These are phyloP conservation scores for Anoura caudifer DNA, from an alignment of 2,113 vertebrate species.

Conservation along the genomic window DNA sequence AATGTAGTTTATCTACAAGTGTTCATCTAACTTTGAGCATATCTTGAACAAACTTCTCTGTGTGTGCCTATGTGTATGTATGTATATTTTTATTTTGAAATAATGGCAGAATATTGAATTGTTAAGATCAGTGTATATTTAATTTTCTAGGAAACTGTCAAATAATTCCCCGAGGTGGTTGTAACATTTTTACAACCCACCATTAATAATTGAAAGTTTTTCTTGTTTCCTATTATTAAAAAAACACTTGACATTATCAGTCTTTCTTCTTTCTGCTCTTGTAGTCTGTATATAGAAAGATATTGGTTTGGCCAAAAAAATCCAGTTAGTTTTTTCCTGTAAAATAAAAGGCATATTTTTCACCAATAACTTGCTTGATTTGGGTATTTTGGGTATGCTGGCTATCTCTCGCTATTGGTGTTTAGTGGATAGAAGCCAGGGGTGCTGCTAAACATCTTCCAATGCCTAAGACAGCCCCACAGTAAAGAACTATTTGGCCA, in stretches of 20 bases:
- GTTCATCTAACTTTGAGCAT: not conserved
- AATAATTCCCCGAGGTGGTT: not conserved
- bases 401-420: too few species aligned
- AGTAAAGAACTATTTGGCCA: too few species aligned
- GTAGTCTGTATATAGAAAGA: not conserved
- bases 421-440: too few species aligned
- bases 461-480: too few species aligned
- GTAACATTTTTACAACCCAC: not conserved
- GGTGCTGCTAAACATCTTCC: too few species aligned
- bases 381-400: too few species aligned
- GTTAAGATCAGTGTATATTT: not conserved
- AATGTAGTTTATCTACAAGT: not conserved
- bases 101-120: not conserved
- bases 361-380: too few species aligned
- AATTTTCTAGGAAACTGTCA: not conserved
- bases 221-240: not conserved
- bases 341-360: too few species aligned
- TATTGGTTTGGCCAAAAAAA: too few species aligned
- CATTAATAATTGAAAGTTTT: not conserved
- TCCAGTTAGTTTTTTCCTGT: too few species aligned
- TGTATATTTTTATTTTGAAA: not conserved
- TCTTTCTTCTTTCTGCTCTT: not conserved
- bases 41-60: not conserved
- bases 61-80: not conserved
- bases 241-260: not conserved